Conservation (phyloP, 2,797 vertebrate genomes). For the Sebastes nivosus region DNA sequence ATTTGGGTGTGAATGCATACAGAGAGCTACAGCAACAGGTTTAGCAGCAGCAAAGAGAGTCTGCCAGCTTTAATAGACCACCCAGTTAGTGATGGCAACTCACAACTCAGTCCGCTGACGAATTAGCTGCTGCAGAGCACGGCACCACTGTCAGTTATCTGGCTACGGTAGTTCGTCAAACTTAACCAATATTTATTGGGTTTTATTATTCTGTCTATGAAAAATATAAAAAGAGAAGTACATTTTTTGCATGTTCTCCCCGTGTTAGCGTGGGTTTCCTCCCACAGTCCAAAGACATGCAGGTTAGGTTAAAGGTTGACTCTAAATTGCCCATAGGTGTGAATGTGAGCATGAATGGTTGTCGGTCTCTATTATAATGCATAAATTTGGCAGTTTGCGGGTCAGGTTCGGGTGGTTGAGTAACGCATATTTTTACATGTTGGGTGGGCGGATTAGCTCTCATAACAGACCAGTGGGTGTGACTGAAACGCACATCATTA, state of each 20-base stretch:
- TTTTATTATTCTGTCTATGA: background rate
- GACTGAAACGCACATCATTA: too few relatives aligned
- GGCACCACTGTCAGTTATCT: background rate
- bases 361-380: too few relatives aligned
- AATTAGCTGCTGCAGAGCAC: background rate
- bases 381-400: too few relatives aligned
- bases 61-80: background rate
- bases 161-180: background rate
- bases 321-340: too few relatives aligned
- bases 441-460: too few relatives aligned
- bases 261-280: too few relatives aligned
- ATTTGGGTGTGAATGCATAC: background rate
- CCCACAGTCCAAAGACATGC: too few relatives aligned
- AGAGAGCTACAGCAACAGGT: background rate
- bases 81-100: background rate
- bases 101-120: background rate
- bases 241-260: background rate
- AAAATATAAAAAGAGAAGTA: background rate
- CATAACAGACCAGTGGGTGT: too few relatives aligned
- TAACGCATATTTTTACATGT: too few relatives aligned
- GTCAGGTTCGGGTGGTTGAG: too few relatives aligned
- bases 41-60: background rate
- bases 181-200: background rate
- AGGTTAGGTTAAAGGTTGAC: too few relatives aligned
- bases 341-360: too few relatives aligned